Evolutionary conservation across 2,113 vertebrate species (phyloP), one percentile per base, ranked within the genome.

Genomic region (Elephas maximus): DNA sequence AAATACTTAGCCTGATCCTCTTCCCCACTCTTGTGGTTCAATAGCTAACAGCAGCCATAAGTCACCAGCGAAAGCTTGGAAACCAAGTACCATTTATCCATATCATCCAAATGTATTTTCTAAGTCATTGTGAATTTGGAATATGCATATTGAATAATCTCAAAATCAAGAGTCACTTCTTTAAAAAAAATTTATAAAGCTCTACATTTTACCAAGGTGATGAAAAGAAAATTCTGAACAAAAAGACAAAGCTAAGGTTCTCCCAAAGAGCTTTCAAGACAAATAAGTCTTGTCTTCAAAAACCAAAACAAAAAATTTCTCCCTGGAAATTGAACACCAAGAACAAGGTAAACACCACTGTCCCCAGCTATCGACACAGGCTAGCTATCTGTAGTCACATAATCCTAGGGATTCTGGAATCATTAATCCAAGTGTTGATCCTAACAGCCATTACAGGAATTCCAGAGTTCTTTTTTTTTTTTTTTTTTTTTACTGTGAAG

Each of bases 101-200:
- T 26, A 69, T 53, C 63, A 76, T 62, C 84, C 63, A 88, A 86
- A 73, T 79, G 53, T 71, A 80, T 53, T 93, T 93, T 87, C 88
- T 63, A 96, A 91, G 37, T 77, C 28, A 95, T 45, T 87, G 83
- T 93, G 48, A 95, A 90, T 93, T 96, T 95, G 93, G 82, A 94
- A 92, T 37, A 14, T 78, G 33, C 62, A 92, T 65, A 92, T 0
- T 93, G 90, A 90, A 91, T 48, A 8, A 91, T 84, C 44, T 53
- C 37, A 7, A 97, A 97, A 83, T 62, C 71, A 93, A 87, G n/a
- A 91, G 77, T 94, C 44, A 53, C 15, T 90, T 95, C 78, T 90
- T 84, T 28, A 84, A 73, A 84, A 97, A 93, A 89, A n/a, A 33
- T 33, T 37, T 88, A 91, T 37, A 89, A 88, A 88, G 37, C 18